Percentiles rank a stretch among this genome's conserved stretches.
Evolutionary conservation across 2,797 vertebrate species (phyloP).

Genomic region (Anas bahamensis): DNA sequence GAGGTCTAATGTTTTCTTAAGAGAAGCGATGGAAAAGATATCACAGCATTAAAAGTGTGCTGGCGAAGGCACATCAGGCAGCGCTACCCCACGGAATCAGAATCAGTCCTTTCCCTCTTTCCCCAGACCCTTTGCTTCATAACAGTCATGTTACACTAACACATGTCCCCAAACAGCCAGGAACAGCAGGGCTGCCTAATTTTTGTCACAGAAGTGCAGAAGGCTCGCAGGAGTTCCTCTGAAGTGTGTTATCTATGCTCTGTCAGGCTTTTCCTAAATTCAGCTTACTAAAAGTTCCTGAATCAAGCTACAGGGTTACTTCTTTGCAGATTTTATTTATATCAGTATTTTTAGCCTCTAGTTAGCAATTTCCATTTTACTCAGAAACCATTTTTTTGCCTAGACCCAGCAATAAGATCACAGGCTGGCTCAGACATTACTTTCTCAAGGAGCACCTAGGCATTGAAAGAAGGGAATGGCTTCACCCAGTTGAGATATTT

Average conservation of each 20-base stretch:
- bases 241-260: background rate
- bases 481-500: background rate
- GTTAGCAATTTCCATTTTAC: background rate
- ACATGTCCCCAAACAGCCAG: background rate
- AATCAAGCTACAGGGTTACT: background rate
- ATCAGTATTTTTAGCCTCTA: background rate
- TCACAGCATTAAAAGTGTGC: background rate
- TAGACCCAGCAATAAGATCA: background rate
- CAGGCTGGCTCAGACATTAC: background rate
- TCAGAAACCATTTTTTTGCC: background rate
- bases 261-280: background rate
- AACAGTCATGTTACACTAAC: too few species aligned
- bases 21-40: background rate
- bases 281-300: background rate
- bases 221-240: background rate
- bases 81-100: fast-evolving
- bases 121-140: background rate
- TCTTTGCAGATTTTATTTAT: background rate
- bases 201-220: background rate
- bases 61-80: background rate
- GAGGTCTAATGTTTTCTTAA: background rate
- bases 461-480: background rate
- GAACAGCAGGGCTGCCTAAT: background rate
- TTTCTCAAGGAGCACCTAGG: background rate
- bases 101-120: background rate